phyloP scores from a whole-genome alignment of 2,888 invertebrate genomes.

The Junonia oenone region DNA sequence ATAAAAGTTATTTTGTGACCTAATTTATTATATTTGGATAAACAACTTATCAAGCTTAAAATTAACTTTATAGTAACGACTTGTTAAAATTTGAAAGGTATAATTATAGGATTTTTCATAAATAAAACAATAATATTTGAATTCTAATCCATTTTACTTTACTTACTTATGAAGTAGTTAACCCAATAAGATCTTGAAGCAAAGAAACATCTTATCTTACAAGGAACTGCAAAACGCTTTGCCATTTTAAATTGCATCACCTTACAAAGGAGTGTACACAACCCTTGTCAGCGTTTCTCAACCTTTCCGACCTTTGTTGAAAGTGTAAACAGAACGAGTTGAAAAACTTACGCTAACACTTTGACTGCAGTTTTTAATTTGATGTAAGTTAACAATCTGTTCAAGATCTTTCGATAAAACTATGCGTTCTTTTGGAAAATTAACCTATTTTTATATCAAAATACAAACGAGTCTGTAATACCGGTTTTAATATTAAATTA shows the following conservation, averaged over 20 bases:
- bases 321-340: constrained; percentile 1
- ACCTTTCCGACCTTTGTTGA: not conserved
- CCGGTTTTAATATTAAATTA: too few relatives aligned
- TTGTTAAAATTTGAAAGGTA: too few relatives aligned
- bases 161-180: too few relatives aligned
- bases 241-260: constrained; percentile 7
- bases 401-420: not conserved
- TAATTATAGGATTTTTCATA: not conserved
- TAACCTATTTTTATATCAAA: too few relatives aligned
- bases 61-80: too few relatives aligned
- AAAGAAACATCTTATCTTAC: not conserved
- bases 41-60: too few relatives aligned
- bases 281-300: not conserved
- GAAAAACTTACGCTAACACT: not conserved
- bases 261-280: constrained; percentile 5
- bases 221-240: not conserved
- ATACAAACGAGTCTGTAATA: too few relatives aligned
- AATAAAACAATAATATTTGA: not conserved
- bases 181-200: too few relatives aligned
- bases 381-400: not conserved
- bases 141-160: too few relatives aligned
- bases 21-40: too few relatives aligned
- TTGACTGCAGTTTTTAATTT: not conserved
- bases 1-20: too few relatives aligned
- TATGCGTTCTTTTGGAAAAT: too few relatives aligned